phyloP scores from a whole-genome alignment of 2,113 vertebrate species.

The Sorex fumeus region DNA sequence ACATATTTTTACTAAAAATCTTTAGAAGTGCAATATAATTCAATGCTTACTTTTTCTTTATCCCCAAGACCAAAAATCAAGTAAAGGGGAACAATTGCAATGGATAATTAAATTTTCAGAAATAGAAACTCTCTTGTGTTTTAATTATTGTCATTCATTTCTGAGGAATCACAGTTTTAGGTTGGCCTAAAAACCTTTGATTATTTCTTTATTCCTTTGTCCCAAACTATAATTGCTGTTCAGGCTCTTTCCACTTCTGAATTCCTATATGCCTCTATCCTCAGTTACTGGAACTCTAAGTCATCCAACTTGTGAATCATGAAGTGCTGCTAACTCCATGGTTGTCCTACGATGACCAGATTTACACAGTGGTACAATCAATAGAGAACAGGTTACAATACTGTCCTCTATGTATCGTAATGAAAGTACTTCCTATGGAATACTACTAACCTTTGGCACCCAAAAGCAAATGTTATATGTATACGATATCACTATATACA shows the following conservation, averaged over 20 bases:
- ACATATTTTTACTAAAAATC: not conserved
- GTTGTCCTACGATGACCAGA: not conserved
- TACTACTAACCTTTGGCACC: not conserved
- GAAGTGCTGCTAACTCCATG: not conserved
- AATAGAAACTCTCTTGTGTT: not conserved
- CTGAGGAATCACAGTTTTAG: not conserved
- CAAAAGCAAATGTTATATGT: not conserved
- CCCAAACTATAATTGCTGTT: not conserved
- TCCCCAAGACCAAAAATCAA: not conserved
- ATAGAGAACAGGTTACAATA: not conserved
- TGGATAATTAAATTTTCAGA: not conserved
- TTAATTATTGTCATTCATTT: not conserved
- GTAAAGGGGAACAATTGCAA: not conserved
- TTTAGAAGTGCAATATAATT: not conserved
- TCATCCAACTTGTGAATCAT: not conserved
- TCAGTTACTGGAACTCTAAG: not conserved
- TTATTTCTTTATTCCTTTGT: constrained; percentile 48
- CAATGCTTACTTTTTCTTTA: not conserved
- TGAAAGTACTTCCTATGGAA: not conserved
- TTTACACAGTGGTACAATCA: not conserved
- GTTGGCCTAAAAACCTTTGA: not conserved
- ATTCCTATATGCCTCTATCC: not conserved
- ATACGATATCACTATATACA: too few species aligned
- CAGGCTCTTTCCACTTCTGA: not conserved
- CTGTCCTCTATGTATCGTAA: not conserved